A percentile compares a stretch with the other conserved stretches of the same genome.
Conservation (phyloP, 2,797 vertebrate species). For the Cyprinella venusta region DNA sequence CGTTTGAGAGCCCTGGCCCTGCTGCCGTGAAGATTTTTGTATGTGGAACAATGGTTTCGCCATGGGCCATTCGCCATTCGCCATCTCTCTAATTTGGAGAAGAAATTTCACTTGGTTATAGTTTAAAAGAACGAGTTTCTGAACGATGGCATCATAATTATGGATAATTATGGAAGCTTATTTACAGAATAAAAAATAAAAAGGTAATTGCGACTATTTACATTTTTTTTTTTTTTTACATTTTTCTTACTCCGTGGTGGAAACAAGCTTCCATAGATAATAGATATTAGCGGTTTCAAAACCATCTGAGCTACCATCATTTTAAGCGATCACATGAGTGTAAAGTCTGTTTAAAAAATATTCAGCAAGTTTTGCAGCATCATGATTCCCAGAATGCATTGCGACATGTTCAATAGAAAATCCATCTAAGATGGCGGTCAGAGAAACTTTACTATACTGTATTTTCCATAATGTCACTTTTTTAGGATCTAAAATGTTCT, state of each 20-base stretch:
- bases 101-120: not conserved
- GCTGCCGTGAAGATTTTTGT: conserved; percentile 5
- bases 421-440: not conserved
- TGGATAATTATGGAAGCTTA: too few relatives aligned
- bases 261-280: not conserved
- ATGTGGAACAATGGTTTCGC: conserved; percentile 82
- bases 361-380: not conserved
- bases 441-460: not conserved
- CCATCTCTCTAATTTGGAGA: not conserved
- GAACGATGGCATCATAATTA: not conserved
- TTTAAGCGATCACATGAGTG: not conserved
- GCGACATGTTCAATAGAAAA: not conserved
- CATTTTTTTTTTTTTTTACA: too few relatives aligned
- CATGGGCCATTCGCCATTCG: not conserved
- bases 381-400: not conserved
- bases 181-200: too few relatives aligned
- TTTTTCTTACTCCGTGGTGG: too few relatives aligned
- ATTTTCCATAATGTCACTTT: not conserved
- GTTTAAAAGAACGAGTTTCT: not conserved
- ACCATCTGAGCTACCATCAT: not conserved
- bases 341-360: not conserved
- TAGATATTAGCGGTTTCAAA: not conserved
- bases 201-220: too few relatives aligned
- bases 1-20: conserved; percentile 77
- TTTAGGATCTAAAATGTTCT: not conserved